Conservation (phyloP, 2,888 invertebrate species). For the Phyto melanocephala region DNA sequence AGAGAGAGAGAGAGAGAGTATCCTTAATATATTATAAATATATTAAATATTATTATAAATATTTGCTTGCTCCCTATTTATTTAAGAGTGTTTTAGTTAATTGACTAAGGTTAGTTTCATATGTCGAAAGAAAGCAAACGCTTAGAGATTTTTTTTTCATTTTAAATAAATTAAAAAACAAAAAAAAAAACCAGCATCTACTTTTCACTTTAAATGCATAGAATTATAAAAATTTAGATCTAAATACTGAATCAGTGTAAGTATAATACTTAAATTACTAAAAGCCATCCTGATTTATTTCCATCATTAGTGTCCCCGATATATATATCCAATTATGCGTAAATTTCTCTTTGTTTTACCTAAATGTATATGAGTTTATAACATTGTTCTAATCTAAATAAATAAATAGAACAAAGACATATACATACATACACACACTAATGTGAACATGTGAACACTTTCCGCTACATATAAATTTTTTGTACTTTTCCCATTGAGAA, state of each 20-base stretch:
- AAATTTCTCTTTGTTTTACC: not conserved
- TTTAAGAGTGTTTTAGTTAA: not conserved
- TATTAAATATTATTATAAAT: too few relatives aligned
- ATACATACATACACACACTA: not conserved
- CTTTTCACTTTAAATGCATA: too few relatives aligned
- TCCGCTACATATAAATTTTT: too few relatives aligned
- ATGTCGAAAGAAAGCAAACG: not conserved
- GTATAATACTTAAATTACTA: too few relatives aligned
- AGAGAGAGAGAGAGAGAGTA: too few relatives aligned
- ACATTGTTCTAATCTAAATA: slow-evolving; percentile 10
- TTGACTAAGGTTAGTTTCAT: slow-evolving; percentile 53
- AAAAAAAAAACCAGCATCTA: too few relatives aligned
- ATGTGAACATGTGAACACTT: too few relatives aligned
- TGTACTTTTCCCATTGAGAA: slow-evolving; percentile 34
- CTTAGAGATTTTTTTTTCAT: not conserved
- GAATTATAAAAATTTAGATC: too few relatives aligned
- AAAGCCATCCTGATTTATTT: slow-evolving; percentile 19
- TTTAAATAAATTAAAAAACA: not conserved
- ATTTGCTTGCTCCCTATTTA: not conserved
- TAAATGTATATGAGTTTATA: not conserved
- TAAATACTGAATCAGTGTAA: too few relatives aligned
- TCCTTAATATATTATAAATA: too few relatives aligned
- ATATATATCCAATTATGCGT: not conserved
- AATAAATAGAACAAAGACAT: not conserved
- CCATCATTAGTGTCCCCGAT: not conserved